Base-by-base conservation (phyloP, 2,888 invertebrate genomes). In the Cremastobaeus sp. region DNA sequence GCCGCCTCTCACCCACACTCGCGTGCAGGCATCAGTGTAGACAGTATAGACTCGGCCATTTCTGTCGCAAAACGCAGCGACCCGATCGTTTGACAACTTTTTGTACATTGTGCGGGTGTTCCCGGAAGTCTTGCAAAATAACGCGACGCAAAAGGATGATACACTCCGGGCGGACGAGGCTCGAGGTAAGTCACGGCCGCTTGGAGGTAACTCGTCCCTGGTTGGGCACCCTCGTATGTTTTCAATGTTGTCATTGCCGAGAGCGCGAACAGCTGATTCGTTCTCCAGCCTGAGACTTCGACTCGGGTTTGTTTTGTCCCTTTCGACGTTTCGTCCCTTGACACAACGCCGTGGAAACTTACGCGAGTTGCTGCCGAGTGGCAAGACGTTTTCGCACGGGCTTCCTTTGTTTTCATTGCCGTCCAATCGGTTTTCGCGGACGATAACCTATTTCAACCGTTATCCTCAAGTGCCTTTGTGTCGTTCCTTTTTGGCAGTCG, bases 111-210 rank as follows among this genome's bases (percentile, higher is more conserved):
- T 81, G 83, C 85, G 85, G 84, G 84, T 81, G 76, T 78, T 81
- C 83, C 84, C 84, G 83, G 79, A 82, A 83, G 78, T 74, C 79
- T 79, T 79, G 82, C 86, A 87, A 87, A 87, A 87, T 87, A 87
- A 87, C 86, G 86, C 87, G 85, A 84, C 85, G 86, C 84, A 87
- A 87, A 86, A 88, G 87, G 85, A 88, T 88, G 87, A 88, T 88
- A 86, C 87, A 87, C 82, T 87, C 87, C 85, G 87, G 87, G 85
- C 87, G 87, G 65, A 86, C 87, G 82, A 86, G 86, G 86, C 87
- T 87, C 86, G 87, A 87, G 87, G 87, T 87, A 86, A 85, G 84
- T 82, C 81, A 80, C 69, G 52, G 70, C 66, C 66, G 72, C 68
- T 37, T 62, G 54, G 59, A 59, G 66, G 57, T 50, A 17, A 25